These are phyloP conservation scores for Ictalurus furcatus DNA, from an alignment of 2,113 vertebrate species.

Conservation along the genomic window DNA sequence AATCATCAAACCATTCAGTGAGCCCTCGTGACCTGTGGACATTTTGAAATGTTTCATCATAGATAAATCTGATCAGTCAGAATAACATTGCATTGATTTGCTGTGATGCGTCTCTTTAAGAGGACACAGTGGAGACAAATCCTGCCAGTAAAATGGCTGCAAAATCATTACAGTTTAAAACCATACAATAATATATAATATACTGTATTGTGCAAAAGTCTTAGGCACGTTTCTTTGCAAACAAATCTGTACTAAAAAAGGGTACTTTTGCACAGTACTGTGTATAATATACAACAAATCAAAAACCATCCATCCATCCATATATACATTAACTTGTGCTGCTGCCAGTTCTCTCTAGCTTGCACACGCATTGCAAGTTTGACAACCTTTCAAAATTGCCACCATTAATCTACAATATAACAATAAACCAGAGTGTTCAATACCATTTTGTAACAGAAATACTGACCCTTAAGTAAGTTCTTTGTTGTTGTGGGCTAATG, in stretches of 20 bases:
- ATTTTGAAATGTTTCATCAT: too few relatives aligned
- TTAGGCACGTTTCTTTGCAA: not conserved
- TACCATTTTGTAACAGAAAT: not conserved
- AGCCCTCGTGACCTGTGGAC: too few relatives aligned
- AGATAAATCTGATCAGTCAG: too few relatives aligned
- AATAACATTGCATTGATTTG: too few relatives aligned
- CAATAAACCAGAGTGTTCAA: not conserved
- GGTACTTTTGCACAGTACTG: too few relatives aligned
- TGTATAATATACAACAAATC: not conserved
- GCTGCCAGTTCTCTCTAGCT: not conserved
- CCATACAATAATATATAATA: not conserved
- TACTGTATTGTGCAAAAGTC: not conserved
- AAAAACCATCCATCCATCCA: not conserved
- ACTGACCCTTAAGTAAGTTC: not conserved
- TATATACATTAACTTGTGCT: not conserved
- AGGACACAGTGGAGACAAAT: not conserved
- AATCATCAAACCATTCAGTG: too few relatives aligned
- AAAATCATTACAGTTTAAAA: not conserved
- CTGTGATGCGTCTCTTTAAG: too few relatives aligned
- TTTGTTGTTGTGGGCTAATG: not conserved
- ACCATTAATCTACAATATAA: not conserved
- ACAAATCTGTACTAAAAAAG: not conserved
- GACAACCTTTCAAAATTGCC: not conserved
- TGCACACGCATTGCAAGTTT: not conserved
- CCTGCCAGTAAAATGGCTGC: not conserved